Percentiles rank a stretch among this genome's conserved stretches.
Conservation (phyloP, 2,113 vertebrate species). For the Menidia beryllina region DNA sequence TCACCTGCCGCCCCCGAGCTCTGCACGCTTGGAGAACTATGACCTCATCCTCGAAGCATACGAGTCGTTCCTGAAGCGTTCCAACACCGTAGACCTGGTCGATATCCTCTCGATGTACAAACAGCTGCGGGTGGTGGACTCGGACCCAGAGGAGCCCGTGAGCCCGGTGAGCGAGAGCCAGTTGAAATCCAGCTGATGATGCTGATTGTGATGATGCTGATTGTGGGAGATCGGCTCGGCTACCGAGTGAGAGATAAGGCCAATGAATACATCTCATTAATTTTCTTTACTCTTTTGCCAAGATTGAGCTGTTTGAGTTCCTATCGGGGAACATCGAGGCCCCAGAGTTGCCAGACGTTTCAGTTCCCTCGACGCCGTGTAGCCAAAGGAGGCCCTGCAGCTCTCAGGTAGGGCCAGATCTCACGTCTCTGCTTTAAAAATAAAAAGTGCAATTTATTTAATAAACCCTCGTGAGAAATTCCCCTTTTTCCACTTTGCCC, state of each 20-base stretch:
- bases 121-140: slow-evolving; percentile 65
- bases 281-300: slow-evolving; percentile 43
- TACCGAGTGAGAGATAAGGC: slow-evolving; percentile 18
- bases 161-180: slow-evolving; percentile 84
- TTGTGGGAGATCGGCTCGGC: slow-evolving; percentile 26
- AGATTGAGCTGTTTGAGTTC: slow-evolving; percentile 89
- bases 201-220: slow-evolving; percentile 15
- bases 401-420: slow-evolving; percentile 70
- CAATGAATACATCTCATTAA: slow-evolving; percentile 20
- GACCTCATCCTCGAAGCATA: slow-evolving; percentile 85
- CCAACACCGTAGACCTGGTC: slow-evolving; percentile 91
- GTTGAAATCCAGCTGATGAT: slow-evolving; percentile 22
- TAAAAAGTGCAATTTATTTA: slow-evolving; percentile 14
- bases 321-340: slow-evolving; percentile 74
- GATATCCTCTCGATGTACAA: slow-evolving; percentile 85
- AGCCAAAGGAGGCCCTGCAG: slow-evolving; percentile 40
- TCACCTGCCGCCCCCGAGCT: slow-evolving; percentile 78
- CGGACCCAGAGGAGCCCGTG: slow-evolving; percentile 79
- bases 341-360: slow-evolving; percentile 49
- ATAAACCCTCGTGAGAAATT: slow-evolving; percentile 25
- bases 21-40: slow-evolving; percentile 83
- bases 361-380: slow-evolving; percentile 73
- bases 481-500: slow-evolving; percentile 27
- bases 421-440: slow-evolving; percentile 8
- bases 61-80: slow-evolving; percentile 85